Evolutionary conservation across 2,888 invertebrate genomes (phyloP).

Genomic region (Netelia inedita): DNA sequence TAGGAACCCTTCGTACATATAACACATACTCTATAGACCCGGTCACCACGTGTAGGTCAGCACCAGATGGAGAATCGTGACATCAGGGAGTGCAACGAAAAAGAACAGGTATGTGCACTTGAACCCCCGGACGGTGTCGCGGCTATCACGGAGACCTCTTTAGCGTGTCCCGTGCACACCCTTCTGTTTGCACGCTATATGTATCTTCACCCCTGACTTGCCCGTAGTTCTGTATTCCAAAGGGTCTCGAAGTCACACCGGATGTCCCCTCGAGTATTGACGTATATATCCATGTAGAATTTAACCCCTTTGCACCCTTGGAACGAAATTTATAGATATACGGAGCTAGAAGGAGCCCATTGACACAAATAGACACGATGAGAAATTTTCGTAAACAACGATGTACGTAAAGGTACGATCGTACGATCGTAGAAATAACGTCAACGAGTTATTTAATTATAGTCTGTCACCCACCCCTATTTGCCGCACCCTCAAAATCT

Average conservation of each 20-base stretch:
- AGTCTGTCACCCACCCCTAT: no score
- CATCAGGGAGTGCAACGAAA: conserved; percentile 58
- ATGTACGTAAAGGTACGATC: no score
- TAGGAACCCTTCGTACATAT: conserved; percentile 36
- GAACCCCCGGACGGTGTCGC: conserved; percentile 53
- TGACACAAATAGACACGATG: no score
- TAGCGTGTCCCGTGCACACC: conserved; percentile 32
- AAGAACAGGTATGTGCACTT: conserved; percentile 52
- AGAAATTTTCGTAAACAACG: no score
- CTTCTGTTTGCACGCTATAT: conserved; percentile 3
- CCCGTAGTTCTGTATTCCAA: conserved; percentile 34
- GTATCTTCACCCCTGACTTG: conserved; percentile 31
- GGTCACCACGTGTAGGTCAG: conserved; percentile 33
- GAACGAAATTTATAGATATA: neutral
- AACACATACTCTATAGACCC: conserved; percentile 31
- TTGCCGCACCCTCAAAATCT: no score
- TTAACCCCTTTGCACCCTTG: conserved; percentile 16
- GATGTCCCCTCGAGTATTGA: conserved; percentile 1
- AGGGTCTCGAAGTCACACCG: conserved; percentile 27
- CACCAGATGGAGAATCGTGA: conserved; percentile 20
- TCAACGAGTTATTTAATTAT: no score
- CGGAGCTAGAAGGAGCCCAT: neutral
- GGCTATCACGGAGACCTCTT: conserved; percentile 42
- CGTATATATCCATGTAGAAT: neutral
- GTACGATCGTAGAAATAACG: no score